Evolutionary conservation across 23 tunicate genomes (phyloP).

Genomic region (Trididemnum miniatum): DNA sequence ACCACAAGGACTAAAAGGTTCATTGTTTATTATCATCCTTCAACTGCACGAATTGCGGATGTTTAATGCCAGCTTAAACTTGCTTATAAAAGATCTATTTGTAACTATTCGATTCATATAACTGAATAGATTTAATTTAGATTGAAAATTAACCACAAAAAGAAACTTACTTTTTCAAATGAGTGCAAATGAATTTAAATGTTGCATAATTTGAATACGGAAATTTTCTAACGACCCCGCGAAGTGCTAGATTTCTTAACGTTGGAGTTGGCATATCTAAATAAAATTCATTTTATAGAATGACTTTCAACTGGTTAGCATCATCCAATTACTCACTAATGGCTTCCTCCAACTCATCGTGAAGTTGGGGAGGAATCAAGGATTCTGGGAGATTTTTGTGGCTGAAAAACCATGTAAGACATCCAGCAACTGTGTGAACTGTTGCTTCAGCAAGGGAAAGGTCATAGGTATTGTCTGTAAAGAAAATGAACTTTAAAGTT

Average conservation of each 20-base stretch:
- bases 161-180: conserved; percentile 69
- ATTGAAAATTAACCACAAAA: not conserved
- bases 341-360: conserved; percentile 82
- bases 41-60: too few species aligned
- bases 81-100: too few species aligned
- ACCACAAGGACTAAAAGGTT: too few species aligned
- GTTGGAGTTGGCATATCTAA: conserved; percentile 52
- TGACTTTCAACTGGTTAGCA: not conserved
- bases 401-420: conserved; percentile 98
- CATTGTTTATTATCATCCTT: too few species aligned
- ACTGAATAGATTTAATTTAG: too few species aligned
- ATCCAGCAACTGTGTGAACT: conserved; percentile 90
- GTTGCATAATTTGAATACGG: conserved; percentile 75
- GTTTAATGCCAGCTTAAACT: too few species aligned
- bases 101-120: too few species aligned
- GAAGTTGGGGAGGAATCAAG: conserved; percentile 71
- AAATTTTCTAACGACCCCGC: conserved; percentile 71
- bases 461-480: conserved; percentile 59
- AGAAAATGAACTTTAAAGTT: too few species aligned
- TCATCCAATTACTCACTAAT: conserved; percentile 48
- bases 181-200: conserved; percentile 78
- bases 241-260: conserved; percentile 43
- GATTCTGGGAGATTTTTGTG: conserved; percentile 90
- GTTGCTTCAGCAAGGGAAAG: conserved; percentile 53
- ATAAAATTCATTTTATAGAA: not conserved